phyloP scores from a whole-genome alignment of 2,797 vertebrate genomes.

The Karalla daura region DNA sequence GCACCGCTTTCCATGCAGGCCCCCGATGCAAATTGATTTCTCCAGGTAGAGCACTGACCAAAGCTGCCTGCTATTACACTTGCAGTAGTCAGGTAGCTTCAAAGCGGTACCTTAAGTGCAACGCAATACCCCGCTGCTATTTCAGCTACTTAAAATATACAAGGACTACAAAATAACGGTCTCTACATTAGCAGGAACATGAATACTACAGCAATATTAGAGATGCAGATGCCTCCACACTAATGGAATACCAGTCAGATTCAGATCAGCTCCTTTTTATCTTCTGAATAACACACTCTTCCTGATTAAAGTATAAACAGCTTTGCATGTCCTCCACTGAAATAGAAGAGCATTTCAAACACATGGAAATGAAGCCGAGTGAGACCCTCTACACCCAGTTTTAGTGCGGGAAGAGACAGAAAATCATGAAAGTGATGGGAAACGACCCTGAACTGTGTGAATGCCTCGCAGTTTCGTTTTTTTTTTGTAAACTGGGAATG shows the following conservation, averaged over 20 bases:
- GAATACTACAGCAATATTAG: slow-evolving; percentile 14
- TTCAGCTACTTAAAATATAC: slow-evolving; percentile 26
- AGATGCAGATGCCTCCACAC: slow-evolving; percentile 29
- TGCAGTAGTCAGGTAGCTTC: slow-evolving; percentile 58
- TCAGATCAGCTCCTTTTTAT: slow-evolving; percentile 38
- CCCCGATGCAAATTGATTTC: slow-evolving; percentile 63
- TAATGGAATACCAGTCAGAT: slow-evolving; percentile 24
- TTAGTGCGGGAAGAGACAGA: slow-evolving; percentile 7
- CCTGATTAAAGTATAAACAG: slow-evolving; percentile 54
- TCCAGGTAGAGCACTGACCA: slow-evolving; percentile 65
- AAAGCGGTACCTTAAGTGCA: slow-evolving; percentile 55
- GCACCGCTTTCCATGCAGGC: slow-evolving; percentile 45
- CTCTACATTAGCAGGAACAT: slow-evolving; percentile 19
- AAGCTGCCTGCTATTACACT: slow-evolving; percentile 54
- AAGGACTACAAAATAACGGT: slow-evolving; percentile 25
- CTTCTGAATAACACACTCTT: slow-evolving; percentile 38
- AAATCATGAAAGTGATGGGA: slow-evolving; percentile 35
- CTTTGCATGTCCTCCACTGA: slow-evolving; percentile 27
- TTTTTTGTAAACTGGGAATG: slow-evolving; percentile 9
- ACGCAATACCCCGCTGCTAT: slow-evolving; percentile 20
- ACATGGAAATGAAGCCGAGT: slow-evolving; percentile 52
- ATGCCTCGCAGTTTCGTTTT: background rate
- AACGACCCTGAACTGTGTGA: slow-evolving; percentile 32
- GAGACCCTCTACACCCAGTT: slow-evolving; percentile 10
- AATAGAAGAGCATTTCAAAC: slow-evolving; percentile 54